Conservation (phyloP, 2,888 invertebrate species). For the Drosophila melanosoma region DNA sequence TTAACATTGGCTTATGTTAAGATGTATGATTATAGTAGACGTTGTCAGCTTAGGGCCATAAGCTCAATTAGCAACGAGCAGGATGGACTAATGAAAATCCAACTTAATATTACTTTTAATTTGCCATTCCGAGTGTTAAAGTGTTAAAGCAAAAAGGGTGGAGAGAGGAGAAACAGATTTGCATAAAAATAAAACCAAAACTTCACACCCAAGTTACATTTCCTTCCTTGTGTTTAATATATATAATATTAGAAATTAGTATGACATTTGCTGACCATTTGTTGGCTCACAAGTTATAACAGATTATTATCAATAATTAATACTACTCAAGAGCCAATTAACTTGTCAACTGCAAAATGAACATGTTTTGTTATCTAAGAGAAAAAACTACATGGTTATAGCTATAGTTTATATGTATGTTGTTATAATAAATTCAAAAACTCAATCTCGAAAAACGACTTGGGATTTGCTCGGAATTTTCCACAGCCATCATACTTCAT, state of each 20-base stretch:
- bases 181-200: constrained; percentile 30
- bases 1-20: constrained; percentile 59
- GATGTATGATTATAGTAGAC: constrained; percentile 49
- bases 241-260: constrained; percentile 42
- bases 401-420: constrained; percentile 1
- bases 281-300: constrained; percentile 29
- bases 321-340: constrained; percentile 15
- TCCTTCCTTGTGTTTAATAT: constrained; percentile 19
- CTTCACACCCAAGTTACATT: constrained; percentile 24
- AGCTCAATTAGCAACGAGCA: constrained; percentile 51
- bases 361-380: background rate
- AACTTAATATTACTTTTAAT: constrained; percentile 21
- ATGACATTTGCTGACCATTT: constrained; percentile 34
- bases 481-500: background rate
- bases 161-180: constrained; percentile 27
- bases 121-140: constrained; percentile 41
- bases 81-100: constrained; percentile 34
- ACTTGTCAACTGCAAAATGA: constrained; percentile 7
- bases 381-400: background rate
- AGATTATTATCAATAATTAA: constrained; percentile 59
- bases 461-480: background rate
- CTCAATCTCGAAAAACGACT: background rate
- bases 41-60: constrained; percentile 25
- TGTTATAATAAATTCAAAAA: background rate
- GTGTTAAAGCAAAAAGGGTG: background rate